Evolutionary conservation across 2,888 invertebrate genomes (phyloP).

Genomic region (Apamea monoglypha): DNA sequence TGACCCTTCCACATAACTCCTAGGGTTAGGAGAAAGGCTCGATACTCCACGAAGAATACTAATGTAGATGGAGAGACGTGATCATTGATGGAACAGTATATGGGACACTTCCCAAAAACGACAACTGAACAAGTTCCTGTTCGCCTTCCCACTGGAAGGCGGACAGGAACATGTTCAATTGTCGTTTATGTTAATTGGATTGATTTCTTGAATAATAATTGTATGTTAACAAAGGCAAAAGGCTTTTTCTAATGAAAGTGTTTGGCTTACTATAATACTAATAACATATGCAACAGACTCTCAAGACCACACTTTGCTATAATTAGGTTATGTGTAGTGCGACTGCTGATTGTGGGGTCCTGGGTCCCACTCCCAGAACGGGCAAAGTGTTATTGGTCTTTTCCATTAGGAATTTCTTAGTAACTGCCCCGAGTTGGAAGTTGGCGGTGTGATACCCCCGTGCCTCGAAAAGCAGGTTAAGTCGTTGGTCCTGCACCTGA

Average conservation of each 20-base stretch:
- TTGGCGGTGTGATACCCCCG: no score
- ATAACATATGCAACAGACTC: not conserved
- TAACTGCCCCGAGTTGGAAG: no score
- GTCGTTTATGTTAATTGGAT: not conserved
- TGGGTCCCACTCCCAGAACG: no score
- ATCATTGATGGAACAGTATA: not conserved
- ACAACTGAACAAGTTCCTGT: no score
- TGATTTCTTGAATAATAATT: not conserved
- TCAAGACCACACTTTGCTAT: not conserved
- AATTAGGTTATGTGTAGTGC: not conserved
- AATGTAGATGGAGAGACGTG: slow-evolving; percentile 21
- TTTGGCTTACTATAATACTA: not conserved
- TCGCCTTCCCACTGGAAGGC: no score
- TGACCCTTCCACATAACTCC: slow-evolving; percentile 38
- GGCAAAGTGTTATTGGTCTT: no score
- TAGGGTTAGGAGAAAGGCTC: slow-evolving; percentile 35
- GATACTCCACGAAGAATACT: slow-evolving; percentile 48
- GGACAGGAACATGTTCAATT: not conserved
- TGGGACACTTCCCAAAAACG: no score
- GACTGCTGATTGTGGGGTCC: no score
- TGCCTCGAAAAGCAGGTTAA: no score
- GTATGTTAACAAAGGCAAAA: not conserved
- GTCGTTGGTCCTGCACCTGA: no score
- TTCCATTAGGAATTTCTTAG: no score
- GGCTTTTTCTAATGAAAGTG: not conserved